These are phyloP conservation scores for Podargus strigoides DNA, from an alignment of 2,797 vertebrate genomes.

Conservation along the genomic window DNA sequence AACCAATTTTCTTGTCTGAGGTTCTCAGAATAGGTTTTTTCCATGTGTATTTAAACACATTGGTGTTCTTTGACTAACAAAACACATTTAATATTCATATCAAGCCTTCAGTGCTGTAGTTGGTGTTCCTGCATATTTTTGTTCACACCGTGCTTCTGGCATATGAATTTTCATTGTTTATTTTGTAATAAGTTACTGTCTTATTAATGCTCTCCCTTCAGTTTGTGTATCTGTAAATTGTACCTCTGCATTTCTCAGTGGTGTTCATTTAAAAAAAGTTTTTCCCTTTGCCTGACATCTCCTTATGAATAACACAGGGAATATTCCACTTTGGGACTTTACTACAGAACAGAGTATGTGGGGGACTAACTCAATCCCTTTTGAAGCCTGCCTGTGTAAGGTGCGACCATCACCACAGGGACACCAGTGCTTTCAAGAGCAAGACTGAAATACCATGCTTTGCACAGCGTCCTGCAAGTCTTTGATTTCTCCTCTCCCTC, in stretches of 20 bases:
- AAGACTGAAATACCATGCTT: fast-evolving
- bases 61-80: background rate
- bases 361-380: background rate
- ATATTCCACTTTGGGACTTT: background rate
- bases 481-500: background rate
- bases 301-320: background rate
- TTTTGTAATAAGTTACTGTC: background rate
- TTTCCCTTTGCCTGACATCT: background rate
- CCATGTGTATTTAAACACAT: background rate
- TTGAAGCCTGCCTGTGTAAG: background rate
- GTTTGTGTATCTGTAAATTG: background rate
- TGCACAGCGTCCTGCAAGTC: background rate
- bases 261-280: background rate
- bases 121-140: constrained; percentile 28
- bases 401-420: background rate
- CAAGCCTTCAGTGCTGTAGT: background rate
- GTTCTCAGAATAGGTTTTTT: background rate
- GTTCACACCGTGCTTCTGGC: background rate
- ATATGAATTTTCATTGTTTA: constrained; percentile 14
- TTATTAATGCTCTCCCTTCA: background rate
- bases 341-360: background rate
- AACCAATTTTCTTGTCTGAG: background rate
- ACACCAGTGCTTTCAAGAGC: fast-evolving
- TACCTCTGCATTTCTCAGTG: background rate
- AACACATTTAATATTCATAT: background rate